Conservation (phyloP, 1,140 invertebrate species). For the Acromyrmex charruanus region DNA sequence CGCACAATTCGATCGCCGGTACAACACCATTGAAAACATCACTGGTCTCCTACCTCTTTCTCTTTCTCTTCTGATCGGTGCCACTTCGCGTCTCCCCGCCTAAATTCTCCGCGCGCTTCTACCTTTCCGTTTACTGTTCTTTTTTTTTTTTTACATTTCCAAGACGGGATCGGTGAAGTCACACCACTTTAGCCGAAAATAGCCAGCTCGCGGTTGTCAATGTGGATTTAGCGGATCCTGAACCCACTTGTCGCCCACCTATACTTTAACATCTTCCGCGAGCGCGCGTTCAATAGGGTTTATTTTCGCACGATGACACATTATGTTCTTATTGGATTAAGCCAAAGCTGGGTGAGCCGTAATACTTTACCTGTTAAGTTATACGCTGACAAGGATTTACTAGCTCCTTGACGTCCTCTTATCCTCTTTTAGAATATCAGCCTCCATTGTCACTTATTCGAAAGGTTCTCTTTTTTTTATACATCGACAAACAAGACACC, state of each 20-base stretch:
- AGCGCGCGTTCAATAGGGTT: slow-evolving; percentile 23
- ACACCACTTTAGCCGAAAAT: slow-evolving; percentile 4
- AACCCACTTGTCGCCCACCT: slow-evolving; percentile 28
- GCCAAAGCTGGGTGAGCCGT: slow-evolving; percentile 21
- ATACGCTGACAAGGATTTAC: slow-evolving; percentile 57
- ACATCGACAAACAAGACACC: background rate
- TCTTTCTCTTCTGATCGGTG: slow-evolving; percentile 50
- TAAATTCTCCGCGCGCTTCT: slow-evolving; percentile 63
- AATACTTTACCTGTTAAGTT: slow-evolving; percentile 40
- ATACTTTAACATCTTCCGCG: slow-evolving; percentile 9
- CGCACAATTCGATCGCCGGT: slow-evolving; percentile 85
- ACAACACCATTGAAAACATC: slow-evolving; percentile 85
- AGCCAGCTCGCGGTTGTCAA: slow-evolving; percentile 32
- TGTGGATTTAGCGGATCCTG: slow-evolving; percentile 8
- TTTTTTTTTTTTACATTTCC: slow-evolving; percentile 18
- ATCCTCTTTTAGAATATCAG: slow-evolving; percentile 35
- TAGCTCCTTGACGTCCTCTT: slow-evolving; percentile 38
- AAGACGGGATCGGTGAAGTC: slow-evolving; percentile 16
- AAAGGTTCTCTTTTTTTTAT: slow-evolving; percentile 14
- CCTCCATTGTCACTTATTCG: slow-evolving; percentile 6
- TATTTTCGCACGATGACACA: slow-evolving; percentile 47
- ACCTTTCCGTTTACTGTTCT: slow-evolving; percentile 29
- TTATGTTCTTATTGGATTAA: slow-evolving; percentile 4
- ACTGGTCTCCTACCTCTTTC: slow-evolving; percentile 68
- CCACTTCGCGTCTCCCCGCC: slow-evolving; percentile 55